Evolutionary conservation across 2,113 vertebrate genomes (phyloP), one percentile per base, ranked within the genome.

Genomic region (Psephotus haematonotus): DNA sequence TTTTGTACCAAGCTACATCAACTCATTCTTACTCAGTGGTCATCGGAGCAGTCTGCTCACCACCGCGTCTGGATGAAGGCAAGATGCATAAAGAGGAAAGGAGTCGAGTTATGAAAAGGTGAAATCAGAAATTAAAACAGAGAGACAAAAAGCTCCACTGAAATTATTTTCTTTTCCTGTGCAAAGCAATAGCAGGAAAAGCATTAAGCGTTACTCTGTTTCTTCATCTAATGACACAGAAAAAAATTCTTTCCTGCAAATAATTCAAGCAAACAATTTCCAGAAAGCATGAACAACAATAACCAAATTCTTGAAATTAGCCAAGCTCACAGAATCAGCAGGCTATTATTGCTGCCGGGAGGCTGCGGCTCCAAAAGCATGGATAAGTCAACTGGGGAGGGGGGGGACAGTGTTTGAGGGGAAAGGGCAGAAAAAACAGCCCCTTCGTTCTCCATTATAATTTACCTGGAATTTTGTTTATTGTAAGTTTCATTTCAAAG

Each of bases 241-340:
- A 82, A 93, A 93, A 79, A 76, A 85, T 57, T 52, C 37, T 86
- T 88, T 88, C 88, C 88, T 93, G 85, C 82, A 86, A 93, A 88
- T 90, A 94, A 92, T 94, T 90, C 85, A 86, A 88, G 90, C 49
- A 96, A 96, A 97, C 88, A 83, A 94, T 88, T 72, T 93, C 64
- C 95, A 90, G 76, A 82, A 95, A 92, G 72, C 85, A 88, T 37
- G 75, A 94, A 81, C 89, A 92, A 79, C 86, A 75, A 72, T 59
- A 53, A 77, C 76, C 90, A 81, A 77, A 90, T 91, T 81, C 86
- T 72, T 57, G 28, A 84, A 84, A 88, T 89, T 24, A 95, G 74
- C 82, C 74, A 22, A 62, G 92, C 71, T 93, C 87, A 67, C 94
- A 78, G 88, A 80, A 85, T 52, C 68, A 39, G 13, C 55, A 22